phyloP scores from a whole-genome alignment of 2,797 vertebrate genomes.

The Iguana delicatissima region DNA sequence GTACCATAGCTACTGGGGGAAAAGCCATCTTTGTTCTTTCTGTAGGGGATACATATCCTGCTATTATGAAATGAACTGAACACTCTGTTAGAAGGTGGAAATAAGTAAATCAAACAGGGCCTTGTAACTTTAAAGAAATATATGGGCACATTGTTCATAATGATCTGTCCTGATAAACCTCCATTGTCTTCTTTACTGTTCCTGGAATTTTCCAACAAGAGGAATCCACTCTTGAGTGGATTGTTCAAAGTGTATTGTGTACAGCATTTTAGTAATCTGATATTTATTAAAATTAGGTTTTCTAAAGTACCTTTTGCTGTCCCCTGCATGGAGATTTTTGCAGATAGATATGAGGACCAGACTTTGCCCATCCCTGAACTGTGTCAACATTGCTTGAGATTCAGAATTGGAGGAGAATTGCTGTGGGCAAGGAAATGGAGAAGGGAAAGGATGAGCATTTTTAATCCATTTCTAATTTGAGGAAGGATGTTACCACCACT shows the following conservation, averaged over 20 bases:
- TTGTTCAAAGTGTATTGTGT: neutral
- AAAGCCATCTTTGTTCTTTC: neutral
- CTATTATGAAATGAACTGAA: neutral
- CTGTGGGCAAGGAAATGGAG: too few relatives aligned
- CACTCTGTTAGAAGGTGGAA: neutral
- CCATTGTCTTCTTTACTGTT: neutral
- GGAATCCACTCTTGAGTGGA: neutral
- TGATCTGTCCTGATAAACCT: neutral
- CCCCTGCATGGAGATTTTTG: neutral
- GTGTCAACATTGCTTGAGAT: neutral
- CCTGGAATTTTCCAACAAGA: neutral
- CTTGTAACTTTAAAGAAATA: neutral
- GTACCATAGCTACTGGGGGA: neutral
- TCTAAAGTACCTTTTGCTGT: neutral
- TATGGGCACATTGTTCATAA: neutral
- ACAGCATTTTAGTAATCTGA: too few relatives aligned
- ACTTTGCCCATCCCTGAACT: neutral
- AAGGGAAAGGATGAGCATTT: too few relatives aligned
- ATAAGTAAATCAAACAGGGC: neutral
- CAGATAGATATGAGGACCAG: neutral
- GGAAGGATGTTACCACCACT: too few relatives aligned
- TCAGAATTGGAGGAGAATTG: neutral
- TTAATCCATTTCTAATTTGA: too few relatives aligned
- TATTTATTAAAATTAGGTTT: neutral
- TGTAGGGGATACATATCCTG: neutral